Evolutionary conservation across 1,140 invertebrate genomes (phyloP).

Genomic region (Pectinophora gossypiella): DNA sequence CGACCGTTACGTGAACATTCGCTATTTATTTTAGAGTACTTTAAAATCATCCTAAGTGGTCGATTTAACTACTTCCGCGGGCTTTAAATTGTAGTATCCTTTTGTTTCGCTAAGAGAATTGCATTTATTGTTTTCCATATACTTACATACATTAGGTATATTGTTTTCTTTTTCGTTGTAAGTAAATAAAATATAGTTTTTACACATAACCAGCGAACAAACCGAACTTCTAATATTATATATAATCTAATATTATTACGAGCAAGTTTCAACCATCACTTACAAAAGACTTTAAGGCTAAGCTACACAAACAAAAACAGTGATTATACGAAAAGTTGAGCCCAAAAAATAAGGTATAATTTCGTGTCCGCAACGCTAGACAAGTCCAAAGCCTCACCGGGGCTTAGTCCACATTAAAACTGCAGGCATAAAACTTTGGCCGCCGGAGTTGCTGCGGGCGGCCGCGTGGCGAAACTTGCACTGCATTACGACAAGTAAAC

Average conservation of each 20-base stretch:
- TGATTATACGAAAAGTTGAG: not conserved
- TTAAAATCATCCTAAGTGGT: constrained; percentile 47
- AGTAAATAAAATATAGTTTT: too few relatives aligned
- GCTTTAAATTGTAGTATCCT: not conserved
- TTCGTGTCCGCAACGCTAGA: not conserved
- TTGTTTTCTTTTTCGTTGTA: too few relatives aligned
- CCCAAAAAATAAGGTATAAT: not conserved
- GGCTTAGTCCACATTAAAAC: constrained; percentile 50
- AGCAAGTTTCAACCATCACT: too few relatives aligned
- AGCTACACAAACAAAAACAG: not conserved
- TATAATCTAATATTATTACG: too few relatives aligned
- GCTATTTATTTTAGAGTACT: constrained; percentile 59
- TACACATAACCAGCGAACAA: too few relatives aligned
- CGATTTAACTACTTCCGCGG: constrained; percentile 13
- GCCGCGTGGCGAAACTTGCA: constrained; percentile 41
- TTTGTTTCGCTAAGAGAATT: too few relatives aligned
- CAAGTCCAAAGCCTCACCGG: constrained; percentile 10
- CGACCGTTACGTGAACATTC: constrained; percentile 58
- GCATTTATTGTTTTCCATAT: too few relatives aligned
- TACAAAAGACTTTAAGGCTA: not conserved
- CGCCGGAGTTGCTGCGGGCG: constrained; percentile 28
- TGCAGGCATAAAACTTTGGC: constrained; percentile 48
- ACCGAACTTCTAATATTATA: too few relatives aligned
- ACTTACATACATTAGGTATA: too few relatives aligned
- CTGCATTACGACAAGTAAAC: constrained; percentile 54